These are phyloP conservation scores for Hozukius guyotensis DNA, from an alignment of 2,797 vertebrate species.

Conservation along the genomic window DNA sequence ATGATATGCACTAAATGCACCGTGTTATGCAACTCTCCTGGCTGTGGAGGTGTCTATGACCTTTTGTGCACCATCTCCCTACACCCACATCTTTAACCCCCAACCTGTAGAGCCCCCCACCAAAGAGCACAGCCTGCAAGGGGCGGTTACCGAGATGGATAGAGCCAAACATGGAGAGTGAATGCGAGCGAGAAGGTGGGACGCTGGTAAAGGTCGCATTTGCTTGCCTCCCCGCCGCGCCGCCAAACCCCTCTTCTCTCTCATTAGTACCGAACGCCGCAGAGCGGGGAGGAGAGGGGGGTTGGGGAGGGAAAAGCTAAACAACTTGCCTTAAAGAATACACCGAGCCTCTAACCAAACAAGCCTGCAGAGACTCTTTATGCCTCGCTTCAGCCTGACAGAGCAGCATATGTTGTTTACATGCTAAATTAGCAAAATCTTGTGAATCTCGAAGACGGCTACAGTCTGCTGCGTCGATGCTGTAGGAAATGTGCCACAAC, in stretches of 20 bases:
- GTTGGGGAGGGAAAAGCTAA: slow-evolving; percentile 37
- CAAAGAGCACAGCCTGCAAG: slow-evolving; percentile 14
- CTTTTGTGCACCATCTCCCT: slow-evolving; percentile 36
- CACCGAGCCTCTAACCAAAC: slow-evolving; percentile 17
- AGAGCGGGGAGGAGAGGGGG: slow-evolving; percentile 14
- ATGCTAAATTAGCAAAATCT: slow-evolving; percentile 50
- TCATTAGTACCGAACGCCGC: slow-evolving; percentile 57
- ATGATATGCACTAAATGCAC: slow-evolving; percentile 6
- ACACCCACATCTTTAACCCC: slow-evolving; percentile 52
- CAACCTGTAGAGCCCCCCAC: slow-evolving; percentile 34
- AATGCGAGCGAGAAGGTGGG: slow-evolving; percentile 26
- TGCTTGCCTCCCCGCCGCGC: slow-evolving; percentile 32
- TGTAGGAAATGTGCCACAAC: slow-evolving; percentile 23
- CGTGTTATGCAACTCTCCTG: neutral
- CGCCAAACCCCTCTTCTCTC: neutral
- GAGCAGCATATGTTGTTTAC: slow-evolving; percentile 59
- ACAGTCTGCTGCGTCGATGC: slow-evolving; percentile 12
- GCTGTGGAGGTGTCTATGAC: slow-evolving; percentile 40
- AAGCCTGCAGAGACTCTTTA: slow-evolving; percentile 25
- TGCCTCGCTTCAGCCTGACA: slow-evolving; percentile 15
- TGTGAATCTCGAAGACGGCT: slow-evolving; percentile 10
- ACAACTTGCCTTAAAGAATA: slow-evolving; percentile 53
- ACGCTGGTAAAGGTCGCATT: slow-evolving; percentile 67
- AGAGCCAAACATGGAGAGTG: neutral
- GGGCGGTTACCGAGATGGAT: slow-evolving; percentile 7